Percentiles rank a stretch among this genome's conserved stretches.
phyloP scores from a whole-genome alignment of 2,797 vertebrate genomes.

The Squalus acanthias region DNA sequence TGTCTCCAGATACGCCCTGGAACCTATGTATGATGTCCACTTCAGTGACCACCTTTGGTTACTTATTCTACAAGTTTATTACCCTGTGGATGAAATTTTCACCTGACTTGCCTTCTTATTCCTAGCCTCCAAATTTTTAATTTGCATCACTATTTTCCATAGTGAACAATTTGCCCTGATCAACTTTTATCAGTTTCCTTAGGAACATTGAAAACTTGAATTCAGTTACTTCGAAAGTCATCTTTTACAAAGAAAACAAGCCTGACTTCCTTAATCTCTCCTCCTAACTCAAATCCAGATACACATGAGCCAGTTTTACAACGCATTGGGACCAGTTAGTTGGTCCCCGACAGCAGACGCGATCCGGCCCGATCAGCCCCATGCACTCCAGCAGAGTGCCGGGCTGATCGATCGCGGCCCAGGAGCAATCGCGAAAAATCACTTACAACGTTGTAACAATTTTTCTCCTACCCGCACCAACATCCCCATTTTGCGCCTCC shows the following conservation, averaged over 20 bases:
- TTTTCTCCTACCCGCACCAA: too few species aligned
- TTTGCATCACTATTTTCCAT: not conserved
- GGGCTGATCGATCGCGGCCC: too few species aligned
- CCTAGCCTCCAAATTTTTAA: not conserved
- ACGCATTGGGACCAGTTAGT: not conserved
- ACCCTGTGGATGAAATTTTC: not conserved
- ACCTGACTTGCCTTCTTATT: not conserved
- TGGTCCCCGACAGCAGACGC: too few species aligned
- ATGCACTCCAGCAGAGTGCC: too few species aligned
- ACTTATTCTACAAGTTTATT: not conserved
- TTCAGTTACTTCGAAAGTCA: not conserved
- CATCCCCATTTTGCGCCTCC: too few species aligned
- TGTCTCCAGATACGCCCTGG: not conserved
- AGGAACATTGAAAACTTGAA: not conserved
- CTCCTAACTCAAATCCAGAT: not conserved
- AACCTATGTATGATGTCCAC: not conserved
- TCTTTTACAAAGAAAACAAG: not conserved
- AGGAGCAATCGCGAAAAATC: too few species aligned
- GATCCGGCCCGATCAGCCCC: too few species aligned
- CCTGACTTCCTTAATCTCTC: not conserved
- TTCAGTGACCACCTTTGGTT: not conserved
- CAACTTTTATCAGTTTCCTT: not conserved
- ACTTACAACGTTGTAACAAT: too few species aligned
- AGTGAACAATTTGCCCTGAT: not conserved
- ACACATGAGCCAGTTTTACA: not conserved